These are phyloP conservation scores for Pseudococcus longispinus DNA, from an alignment of 2,888 invertebrate species.

Conservation along the genomic window DNA sequence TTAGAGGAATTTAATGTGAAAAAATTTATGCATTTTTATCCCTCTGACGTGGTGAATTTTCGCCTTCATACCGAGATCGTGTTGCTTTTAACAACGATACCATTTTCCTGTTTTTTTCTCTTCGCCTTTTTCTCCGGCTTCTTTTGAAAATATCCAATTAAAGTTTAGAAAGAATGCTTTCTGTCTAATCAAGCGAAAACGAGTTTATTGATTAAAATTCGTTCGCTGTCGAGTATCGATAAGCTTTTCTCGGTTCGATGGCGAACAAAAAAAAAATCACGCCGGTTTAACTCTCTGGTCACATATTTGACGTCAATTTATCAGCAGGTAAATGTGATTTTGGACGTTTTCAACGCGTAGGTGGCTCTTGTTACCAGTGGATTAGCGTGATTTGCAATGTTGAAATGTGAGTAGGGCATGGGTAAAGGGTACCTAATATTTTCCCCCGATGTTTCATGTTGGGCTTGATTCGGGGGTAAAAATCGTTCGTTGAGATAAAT, in stretches of 20 bases:
- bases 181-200: slow-evolving; percentile 8
- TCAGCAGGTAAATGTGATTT: slow-evolving; percentile 15
- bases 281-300: slow-evolving; percentile 15
- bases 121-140: neutral
- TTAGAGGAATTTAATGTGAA: neutral
- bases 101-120: neutral
- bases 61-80: neutral
- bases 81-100: neutral
- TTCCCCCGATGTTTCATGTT: neutral
- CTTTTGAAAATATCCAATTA: slow-evolving; percentile 8
- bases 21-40: slow-evolving; percentile 9
- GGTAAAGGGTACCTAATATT: neutral
- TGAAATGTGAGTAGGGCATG: neutral
- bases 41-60: neutral
- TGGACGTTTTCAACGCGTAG: neutral
- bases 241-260: neutral
- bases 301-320: slow-evolving; percentile 18
- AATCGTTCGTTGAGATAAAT: too few species aligned
- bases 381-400: neutral
- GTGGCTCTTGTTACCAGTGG: neutral
- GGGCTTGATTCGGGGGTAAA: too few species aligned
- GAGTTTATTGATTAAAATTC: slow-evolving; percentile 22
- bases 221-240: slow-evolving; percentile 13
- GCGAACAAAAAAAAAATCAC: neutral
- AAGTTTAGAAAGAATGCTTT: slow-evolving; percentile 3